Base-by-base conservation (phyloP, 2,113 vertebrate species). In the Lutjanus erythropterus region DNA sequence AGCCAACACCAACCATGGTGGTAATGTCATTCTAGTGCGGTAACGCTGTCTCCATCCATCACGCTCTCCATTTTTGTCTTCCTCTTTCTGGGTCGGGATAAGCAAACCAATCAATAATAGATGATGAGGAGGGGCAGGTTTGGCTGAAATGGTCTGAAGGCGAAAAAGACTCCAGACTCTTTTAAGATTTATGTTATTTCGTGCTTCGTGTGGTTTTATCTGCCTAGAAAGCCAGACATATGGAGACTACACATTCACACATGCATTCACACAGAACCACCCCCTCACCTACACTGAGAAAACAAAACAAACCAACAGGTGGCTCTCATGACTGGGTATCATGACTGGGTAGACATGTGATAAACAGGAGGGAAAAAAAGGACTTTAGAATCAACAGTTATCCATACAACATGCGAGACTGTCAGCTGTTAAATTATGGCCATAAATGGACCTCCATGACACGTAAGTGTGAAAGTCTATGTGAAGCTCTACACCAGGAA, bases 101-200 rank as follows among this genome's bases (percentile, higher is more conserved):
- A 64, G 69, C 21, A 67, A 67, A 78, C 53, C 25, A 66, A 89
- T 92, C 71, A 70, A 75, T 91, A 89, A 88, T 85, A 39, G 55
- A 89, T 83, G 65, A 56, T 58, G 14, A 60, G 11, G 67, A 67
- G 47, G 11, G 23, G 60, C 64, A 53, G 58, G 19, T 37, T 35
- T 41, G 18, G 69, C 27, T 47, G 49, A 72, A 78, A 69, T 41
- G 31, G 46, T 29, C 68, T 19, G 39, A 55, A 15, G 25, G 27
- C 23, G 16, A 29, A 44, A 49, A 37, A 37, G 29, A n/a, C 19
- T 5, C 33, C 0, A 10, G 6, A n/a, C 53, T 69, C 46, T 9
- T 49, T 9, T 49, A 23, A 29, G 1, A 35, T 72, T 53, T 55
- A 23, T 18, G 7, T 19, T 4, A 25, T 61, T 75, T 62, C 37